These are phyloP conservation scores for Drosophila pullipes DNA, from an alignment of 2,888 invertebrate genomes.

Conservation along the genomic window DNA sequence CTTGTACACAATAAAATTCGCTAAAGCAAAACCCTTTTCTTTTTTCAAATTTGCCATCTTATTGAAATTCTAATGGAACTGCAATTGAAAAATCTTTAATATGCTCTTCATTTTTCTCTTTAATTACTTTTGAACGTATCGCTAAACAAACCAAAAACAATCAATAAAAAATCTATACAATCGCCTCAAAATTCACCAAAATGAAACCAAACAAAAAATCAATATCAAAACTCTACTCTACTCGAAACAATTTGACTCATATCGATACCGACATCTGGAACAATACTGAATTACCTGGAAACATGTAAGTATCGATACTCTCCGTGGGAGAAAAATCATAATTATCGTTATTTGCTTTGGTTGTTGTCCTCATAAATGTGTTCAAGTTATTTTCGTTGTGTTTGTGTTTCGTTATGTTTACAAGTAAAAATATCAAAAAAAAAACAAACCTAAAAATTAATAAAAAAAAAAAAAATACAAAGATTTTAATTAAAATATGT, in stretches of 20 bases:
- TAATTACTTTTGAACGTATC: conserved; percentile 81
- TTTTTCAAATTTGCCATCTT: conserved; percentile 66
- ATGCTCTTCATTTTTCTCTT: conserved; percentile 80
- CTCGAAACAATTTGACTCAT: conserved; percentile 66
- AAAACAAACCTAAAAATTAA: conserved; percentile 11
- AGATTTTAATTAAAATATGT: conserved; percentile 15
- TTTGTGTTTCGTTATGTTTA: conserved; percentile 64
- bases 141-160: conserved; percentile 58
- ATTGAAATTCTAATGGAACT: conserved; percentile 69
- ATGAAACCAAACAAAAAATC: conserved; percentile 38
- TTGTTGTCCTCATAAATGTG: conserved; percentile 78
- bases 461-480: conserved; percentile 22
- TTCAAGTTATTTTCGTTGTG: conserved; percentile 72
- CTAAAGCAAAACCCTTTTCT: conserved; percentile 57
- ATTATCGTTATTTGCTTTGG: conserved; percentile 77
- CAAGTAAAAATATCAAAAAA: conserved; percentile 23
- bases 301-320: conserved; percentile 71
- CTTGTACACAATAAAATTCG: conserved; percentile 55
- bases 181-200: conserved; percentile 70
- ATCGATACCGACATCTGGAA: conserved; percentile 55
- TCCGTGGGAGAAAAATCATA: conserved; percentile 56
- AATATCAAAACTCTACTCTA: conserved; percentile 65
- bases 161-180: conserved; percentile 48
- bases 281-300: conserved; percentile 32
- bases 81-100: conserved; percentile 76